phyloP scores from a whole-genome alignment of 2,888 invertebrate genomes.

The Uloborus plumipes region DNA sequence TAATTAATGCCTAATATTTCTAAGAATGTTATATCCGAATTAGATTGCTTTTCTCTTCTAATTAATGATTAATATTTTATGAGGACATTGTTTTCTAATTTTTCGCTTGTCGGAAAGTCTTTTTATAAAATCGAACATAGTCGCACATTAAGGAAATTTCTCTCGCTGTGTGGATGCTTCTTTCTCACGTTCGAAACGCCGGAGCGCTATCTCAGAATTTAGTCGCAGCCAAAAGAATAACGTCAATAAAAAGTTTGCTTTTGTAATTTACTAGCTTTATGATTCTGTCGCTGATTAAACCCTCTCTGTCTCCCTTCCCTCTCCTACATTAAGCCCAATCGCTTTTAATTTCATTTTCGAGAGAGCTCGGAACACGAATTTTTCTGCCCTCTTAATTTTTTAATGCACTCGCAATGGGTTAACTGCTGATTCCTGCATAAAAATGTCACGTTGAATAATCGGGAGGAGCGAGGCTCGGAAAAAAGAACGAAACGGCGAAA shows the following conservation, averaged over 20 bases:
- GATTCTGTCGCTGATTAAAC: constrained; percentile 9
- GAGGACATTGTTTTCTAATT: too few relatives aligned
- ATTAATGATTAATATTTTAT: too few relatives aligned
- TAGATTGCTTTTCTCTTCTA: too few relatives aligned
- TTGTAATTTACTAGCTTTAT: constrained; percentile 8
- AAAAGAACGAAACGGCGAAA: neutral
- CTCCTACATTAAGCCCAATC: neutral
- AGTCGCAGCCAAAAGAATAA: neutral
- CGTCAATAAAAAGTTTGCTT: neutral
- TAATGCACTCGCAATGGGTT: constrained; percentile 1
- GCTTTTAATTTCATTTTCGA: constrained; percentile 5
- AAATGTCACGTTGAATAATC: constrained; percentile 9
- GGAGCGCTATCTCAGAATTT: too few relatives aligned
- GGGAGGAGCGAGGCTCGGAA: neutral
- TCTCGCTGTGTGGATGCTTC: neutral
- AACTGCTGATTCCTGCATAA: constrained; percentile 3
- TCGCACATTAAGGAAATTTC: too few relatives aligned
- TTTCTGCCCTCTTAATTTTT: constrained; percentile 11
- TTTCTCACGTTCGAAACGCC: neutral
- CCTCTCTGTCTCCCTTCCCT: too few relatives aligned
- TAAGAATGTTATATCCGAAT: too few relatives aligned
- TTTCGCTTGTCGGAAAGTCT: too few relatives aligned
- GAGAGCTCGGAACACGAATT: neutral
- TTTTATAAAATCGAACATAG: too few relatives aligned
- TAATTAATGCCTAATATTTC: too few relatives aligned